Evolutionary conservation across 92 coral and sea anemone genomes (phyloP).

Genomic region (Parazoanthus darwini): DNA sequence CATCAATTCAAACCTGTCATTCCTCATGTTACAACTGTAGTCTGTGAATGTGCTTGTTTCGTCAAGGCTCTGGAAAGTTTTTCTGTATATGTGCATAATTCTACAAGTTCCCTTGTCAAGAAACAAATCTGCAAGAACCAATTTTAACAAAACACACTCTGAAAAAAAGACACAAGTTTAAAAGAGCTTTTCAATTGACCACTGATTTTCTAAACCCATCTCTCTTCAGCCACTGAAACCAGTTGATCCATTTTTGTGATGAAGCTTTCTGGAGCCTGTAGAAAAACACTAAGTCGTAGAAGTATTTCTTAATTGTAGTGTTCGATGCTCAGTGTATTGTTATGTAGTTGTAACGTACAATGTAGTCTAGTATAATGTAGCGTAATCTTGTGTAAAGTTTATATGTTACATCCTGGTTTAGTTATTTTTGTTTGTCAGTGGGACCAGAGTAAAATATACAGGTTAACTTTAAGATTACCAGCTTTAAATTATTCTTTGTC

Average conservation of each 20-base stretch:
- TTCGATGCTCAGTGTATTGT: constrained; percentile 2
- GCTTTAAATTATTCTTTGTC: not conserved
- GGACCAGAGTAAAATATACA: not conserved
- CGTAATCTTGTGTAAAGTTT: constrained; percentile 17
- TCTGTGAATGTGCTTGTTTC: no score
- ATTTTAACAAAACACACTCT: not conserved
- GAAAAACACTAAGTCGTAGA: not conserved
- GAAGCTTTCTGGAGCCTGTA: not conserved
- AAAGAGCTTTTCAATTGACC: no score
- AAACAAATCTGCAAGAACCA: not conserved
- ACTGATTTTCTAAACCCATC: not conserved
- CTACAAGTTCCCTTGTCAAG: no score
- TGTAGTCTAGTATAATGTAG: constrained; percentile 13
- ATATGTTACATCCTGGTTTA: constrained; percentile 13
- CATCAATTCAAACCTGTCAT: no score
- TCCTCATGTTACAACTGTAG: no score
- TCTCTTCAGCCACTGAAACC: no score
- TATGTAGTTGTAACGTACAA: not conserved
- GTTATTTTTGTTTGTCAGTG: not conserved
- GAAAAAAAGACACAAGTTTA: no score
- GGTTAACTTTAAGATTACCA: not conserved
- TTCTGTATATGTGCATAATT: not conserved
- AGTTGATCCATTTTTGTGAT: not conserved
- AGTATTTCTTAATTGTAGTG: no score
- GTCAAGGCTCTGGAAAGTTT: no score